Base-by-base conservation (phyloP, 1,140 invertebrate species). In the Megalopta genalis region DNA sequence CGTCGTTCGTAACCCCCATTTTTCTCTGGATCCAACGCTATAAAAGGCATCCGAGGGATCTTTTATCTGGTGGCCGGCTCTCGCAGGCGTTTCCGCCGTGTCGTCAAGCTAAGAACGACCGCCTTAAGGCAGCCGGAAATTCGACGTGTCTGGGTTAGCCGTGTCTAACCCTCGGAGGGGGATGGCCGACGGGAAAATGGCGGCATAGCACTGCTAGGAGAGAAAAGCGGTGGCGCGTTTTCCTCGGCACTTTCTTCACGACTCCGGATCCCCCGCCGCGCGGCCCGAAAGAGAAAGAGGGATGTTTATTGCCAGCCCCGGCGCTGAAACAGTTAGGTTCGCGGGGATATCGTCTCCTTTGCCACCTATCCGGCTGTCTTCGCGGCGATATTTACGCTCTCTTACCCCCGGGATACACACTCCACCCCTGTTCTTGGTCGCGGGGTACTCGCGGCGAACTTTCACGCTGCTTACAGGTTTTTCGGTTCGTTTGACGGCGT, bases 261-360 rank as follows among this genome's bases (percentile, higher is more conserved):
- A 1, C 18, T 21, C 54, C 8, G 21, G 54, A n/a, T 57, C 54
- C n/a, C 54, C 6, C 6, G 54, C 54, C 54, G 8, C 54, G 54
- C 54, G 21, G 54, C 54, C 54, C 54, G 54, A n/a, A n/a, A 57
- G 54, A 9, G 54, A 57, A n/a, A n/a, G 54, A n/a, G 2, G n/a
- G 54, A 57, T 57, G 54, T 57, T 57, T 57, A 57, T 57, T 57
- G 54, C 54, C n/a, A 0, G 54, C 54, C 54, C 21, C 54, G 21
- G 54, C n/a, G 54, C 54, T n/a, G 54, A 57, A n/a, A n/a, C 54
- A 57, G 54, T 57, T 57, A 57, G 54, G 54, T 57, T 57, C 54
- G n/a, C 54, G 21, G 54, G 54, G 54, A 57, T 57, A 57, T 57
- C 54, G 54, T 57, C 54, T n/a, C 21, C 18, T 57, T 57, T n/a